These are phyloP conservation scores for Raillietiella orientalis DNA, from an alignment of 2,888 invertebrate genomes.

Conservation along the genomic window DNA sequence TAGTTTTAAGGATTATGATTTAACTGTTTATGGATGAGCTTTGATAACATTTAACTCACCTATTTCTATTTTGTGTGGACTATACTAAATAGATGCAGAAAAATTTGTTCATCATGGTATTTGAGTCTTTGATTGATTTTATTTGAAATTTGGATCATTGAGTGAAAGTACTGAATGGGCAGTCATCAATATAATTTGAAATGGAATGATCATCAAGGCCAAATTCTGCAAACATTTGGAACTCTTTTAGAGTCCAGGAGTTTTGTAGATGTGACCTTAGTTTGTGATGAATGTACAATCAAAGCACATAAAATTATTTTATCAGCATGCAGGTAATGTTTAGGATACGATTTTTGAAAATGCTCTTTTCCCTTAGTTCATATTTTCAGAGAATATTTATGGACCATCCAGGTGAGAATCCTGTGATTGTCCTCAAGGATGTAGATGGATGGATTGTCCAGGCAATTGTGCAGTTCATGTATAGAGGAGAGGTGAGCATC, in stretches of 20 bases:
- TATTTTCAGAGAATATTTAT: slow-evolving; percentile 61
- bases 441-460: slow-evolving; percentile 62
- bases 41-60: no score
- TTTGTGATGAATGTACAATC: slow-evolving; percentile 51
- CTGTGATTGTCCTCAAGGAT: slow-evolving; percentile 66
- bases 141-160: no score
- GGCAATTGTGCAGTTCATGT: slow-evolving; percentile 73
- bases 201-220: slow-evolving; percentile 77
- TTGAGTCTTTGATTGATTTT: no score
- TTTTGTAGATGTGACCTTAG: slow-evolving; percentile 60
- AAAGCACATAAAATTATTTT: slow-evolving; percentile 70
- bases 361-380: slow-evolving; percentile 20
- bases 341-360: neutral
- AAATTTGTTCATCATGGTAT: no score
- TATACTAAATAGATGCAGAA: no score
- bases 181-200: slow-evolving; percentile 69
- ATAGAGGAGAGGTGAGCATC: slow-evolving; percentile 65
- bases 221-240: slow-evolving; percentile 58
- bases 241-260: slow-evolving; percentile 55
- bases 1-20: no score
- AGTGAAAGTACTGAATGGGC: no score
- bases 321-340: slow-evolving; percentile 27
- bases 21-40: no score
- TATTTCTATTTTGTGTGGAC: no score
- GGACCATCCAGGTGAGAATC: slow-evolving; percentile 74